These are phyloP conservation scores for Sebastolobus altivelis DNA, from an alignment of 2,797 vertebrate species.

Conservation along the genomic window DNA sequence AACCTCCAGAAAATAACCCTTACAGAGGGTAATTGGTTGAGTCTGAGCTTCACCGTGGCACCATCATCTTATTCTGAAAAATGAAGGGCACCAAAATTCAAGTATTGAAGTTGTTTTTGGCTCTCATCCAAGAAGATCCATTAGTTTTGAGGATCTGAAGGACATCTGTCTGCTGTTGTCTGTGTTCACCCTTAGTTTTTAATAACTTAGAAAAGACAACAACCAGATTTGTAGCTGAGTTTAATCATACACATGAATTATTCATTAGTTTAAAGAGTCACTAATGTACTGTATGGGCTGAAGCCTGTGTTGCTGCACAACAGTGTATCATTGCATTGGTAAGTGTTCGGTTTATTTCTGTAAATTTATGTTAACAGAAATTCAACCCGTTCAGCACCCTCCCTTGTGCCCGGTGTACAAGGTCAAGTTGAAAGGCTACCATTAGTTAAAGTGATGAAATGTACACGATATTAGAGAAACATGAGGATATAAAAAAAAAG, in stretches of 20 bases:
- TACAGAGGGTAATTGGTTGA: not conserved
- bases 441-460: constrained; percentile 5
- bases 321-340: not conserved
- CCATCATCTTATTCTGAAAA: not conserved
- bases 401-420: not conserved
- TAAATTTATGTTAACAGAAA: not conserved
- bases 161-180: not conserved
- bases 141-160: not conserved
- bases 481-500: not conserved
- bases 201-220: not conserved
- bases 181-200: no score
- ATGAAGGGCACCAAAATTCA: not conserved
- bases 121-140: not conserved
- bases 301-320: not conserved
- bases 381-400: not conserved
- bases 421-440: constrained; percentile 6
- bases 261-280: not conserved
- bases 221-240: not conserved
- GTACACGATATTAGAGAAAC: not conserved
- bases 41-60: not conserved
- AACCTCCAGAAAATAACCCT: not conserved
- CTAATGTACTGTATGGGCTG: not conserved
- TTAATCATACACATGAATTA: not conserved
- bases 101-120: not conserved
- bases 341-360: not conserved